A percentile compares a stretch with the other conserved stretches of the same genome.
Conservation (phyloP, 2,113 vertebrate species). For the Microcebus griseorufus region DNA sequence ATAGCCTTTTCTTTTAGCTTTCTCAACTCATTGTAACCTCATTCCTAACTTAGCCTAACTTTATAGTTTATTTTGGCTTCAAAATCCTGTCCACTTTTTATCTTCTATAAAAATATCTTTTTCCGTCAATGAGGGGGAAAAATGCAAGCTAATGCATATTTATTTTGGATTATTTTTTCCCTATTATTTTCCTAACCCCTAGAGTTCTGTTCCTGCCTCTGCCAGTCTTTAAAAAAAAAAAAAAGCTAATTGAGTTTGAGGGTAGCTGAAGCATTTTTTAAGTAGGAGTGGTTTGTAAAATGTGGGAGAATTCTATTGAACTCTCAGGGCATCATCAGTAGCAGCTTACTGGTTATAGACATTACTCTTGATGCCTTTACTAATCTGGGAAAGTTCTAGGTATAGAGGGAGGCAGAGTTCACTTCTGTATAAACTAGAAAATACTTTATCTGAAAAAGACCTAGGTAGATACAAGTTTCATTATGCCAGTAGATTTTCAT, state of each 20-base stretch:
- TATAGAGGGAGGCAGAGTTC: neutral
- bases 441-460: neutral
- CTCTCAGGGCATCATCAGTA: neutral
- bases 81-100: constrained; percentile 38
- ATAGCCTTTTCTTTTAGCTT: constrained; percentile 31
- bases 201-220: constrained; percentile 14
- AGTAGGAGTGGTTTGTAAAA: constrained; percentile 9
- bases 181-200: constrained; percentile 47
- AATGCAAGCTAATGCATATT: constrained; percentile 26
- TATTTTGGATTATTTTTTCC: constrained; percentile 25
- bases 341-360: neutral
- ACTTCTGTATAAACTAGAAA: neutral
- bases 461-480: neutral
- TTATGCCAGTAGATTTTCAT: neutral
- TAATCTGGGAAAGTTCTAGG: neutral
- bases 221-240: neutral
- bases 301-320: neutral
- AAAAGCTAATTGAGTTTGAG: constrained; percentile 2
- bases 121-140: constrained; percentile 32
- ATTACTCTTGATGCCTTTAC: neutral
- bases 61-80: constrained; percentile 56
- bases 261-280: neutral
- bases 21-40: constrained; percentile 43
- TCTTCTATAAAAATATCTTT: constrained; percentile 57
- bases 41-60: constrained; percentile 41